These are phyloP conservation scores for Temnopleurus reevesii DNA, from an alignment of 53 echinoderm and acorn worm genomes.

Conservation along the genomic window DNA sequence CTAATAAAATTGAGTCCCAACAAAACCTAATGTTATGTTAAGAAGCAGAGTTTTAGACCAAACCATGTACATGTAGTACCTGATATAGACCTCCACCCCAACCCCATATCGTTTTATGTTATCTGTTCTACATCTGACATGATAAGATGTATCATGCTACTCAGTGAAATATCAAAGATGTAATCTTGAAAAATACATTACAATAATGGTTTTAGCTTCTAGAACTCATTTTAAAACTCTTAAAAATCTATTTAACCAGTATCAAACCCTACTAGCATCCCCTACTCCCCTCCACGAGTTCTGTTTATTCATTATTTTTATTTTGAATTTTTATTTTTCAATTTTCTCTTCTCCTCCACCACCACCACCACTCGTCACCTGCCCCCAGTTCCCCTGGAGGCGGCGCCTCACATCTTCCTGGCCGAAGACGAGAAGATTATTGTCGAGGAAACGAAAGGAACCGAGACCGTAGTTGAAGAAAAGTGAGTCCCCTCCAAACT, in stretches of 20 bases:
- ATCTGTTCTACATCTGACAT: too few species aligned
- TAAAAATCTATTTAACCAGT: background rate
- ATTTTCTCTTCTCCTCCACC: slow-evolving; percentile 46
- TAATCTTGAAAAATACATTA: too few species aligned
- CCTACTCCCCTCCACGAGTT: background rate
- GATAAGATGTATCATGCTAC: too few species aligned
- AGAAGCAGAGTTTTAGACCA: too few species aligned
- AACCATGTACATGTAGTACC: too few species aligned
- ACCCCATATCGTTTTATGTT: too few species aligned
- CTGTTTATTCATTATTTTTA: slow-evolving; percentile 31
- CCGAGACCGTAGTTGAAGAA: slow-evolving; percentile 96
- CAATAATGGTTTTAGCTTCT: too few species aligned
- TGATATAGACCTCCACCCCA: too few species aligned
- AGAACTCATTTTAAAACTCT: too few species aligned
- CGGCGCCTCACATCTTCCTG: slow-evolving; percentile 93
- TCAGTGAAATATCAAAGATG: too few species aligned
- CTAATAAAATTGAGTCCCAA: too few species aligned
- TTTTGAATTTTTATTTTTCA: slow-evolving; percentile 3
- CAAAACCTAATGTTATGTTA: too few species aligned
- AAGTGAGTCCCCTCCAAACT: slow-evolving; percentile 84
- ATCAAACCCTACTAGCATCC: background rate
- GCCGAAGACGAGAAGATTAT: slow-evolving; percentile 99
- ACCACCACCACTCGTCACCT: slow-evolving; percentile 10
- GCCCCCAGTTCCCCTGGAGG: slow-evolving; percentile 74
- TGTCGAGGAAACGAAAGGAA: slow-evolving; percentile 91